Evolutionary conservation across 2,888 invertebrate genomes (phyloP).

Genomic region (Ashinkailepas kermadecensis): DNA sequence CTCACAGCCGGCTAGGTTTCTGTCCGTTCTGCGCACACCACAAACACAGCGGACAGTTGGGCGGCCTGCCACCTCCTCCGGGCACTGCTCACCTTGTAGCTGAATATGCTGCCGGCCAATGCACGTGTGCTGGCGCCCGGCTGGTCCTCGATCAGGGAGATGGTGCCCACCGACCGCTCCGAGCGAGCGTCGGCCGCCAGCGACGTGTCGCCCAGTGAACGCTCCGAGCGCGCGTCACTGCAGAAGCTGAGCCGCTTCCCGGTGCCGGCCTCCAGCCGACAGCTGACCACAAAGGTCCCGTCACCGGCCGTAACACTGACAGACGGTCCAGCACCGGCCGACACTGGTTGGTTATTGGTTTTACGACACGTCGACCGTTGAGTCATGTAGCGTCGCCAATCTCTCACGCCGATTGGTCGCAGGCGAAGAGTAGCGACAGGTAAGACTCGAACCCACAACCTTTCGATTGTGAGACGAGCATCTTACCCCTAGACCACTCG

Average conservation of each 20-base stretch:
- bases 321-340: neutral
- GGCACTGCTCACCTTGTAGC: slow-evolving; percentile 50
- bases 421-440: no score
- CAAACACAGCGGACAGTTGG: no score
- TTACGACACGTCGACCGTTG: no score
- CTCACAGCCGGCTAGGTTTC: no score
- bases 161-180: slow-evolving; percentile 58
- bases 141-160: slow-evolving; percentile 58
- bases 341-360: no score
- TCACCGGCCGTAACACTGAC: neutral
- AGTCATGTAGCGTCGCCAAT: no score
- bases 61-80: neutral
- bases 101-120: slow-evolving; percentile 65
- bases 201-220: neutral
- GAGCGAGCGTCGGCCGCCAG: slow-evolving; percentile 53
- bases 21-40: no score
- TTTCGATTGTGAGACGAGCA: no score
- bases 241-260: slow-evolving; percentile 3
- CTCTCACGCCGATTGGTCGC: no score
- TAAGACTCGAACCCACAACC: no score
- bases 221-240: slow-evolving; percentile 13
- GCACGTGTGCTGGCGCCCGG: slow-evolving; percentile 65
- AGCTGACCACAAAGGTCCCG: neutral
- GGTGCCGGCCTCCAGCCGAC: neutral
- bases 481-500: no score